Percentiles rank a stretch among this genome's conserved stretches.
phyloP scores from a whole-genome alignment of 2,888 invertebrate species.

The Diarsia mendica region DNA sequence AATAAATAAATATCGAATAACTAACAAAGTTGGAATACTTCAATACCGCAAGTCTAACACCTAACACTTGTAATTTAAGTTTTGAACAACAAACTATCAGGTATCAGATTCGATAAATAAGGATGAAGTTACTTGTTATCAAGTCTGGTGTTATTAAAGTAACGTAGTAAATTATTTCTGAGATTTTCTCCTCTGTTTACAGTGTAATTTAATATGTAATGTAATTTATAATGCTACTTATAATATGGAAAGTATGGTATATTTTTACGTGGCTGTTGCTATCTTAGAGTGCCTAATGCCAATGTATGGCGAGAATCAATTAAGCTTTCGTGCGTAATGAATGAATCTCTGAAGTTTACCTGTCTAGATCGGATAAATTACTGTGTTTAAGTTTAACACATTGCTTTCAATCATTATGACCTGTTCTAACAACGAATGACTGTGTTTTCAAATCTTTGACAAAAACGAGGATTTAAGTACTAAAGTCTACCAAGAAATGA shows the following conservation, averaged over 20 bases:
- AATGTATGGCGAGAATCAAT: neutral
- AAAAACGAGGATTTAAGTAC: too few relatives aligned
- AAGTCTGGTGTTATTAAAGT: neutral
- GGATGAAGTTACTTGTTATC: neutral
- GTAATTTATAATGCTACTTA: neutral
- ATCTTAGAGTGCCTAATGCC: neutral
- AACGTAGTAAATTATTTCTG: too few relatives aligned
- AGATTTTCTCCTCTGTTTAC: neutral
- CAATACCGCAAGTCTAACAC: neutral
- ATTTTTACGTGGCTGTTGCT: neutral
- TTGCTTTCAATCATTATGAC: too few relatives aligned
- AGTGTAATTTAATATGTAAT: neutral
- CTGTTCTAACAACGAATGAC: too few relatives aligned
- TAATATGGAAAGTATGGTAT: too few relatives aligned
- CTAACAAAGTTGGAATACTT: neutral
- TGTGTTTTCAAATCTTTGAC: too few relatives aligned
- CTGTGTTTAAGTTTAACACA: too few relatives aligned
- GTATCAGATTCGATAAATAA: neutral
- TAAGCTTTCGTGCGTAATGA: neutral
- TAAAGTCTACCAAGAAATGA: too few relatives aligned
- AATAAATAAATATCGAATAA: neutral
- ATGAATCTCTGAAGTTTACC: neutral
- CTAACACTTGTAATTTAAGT: slow-evolving; percentile 3
- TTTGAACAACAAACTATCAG: slow-evolving; percentile 14
- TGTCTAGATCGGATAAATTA: too few relatives aligned